Conservation (phyloP, 2,113 vertebrate species). For the Willisornis vidua region DNA sequence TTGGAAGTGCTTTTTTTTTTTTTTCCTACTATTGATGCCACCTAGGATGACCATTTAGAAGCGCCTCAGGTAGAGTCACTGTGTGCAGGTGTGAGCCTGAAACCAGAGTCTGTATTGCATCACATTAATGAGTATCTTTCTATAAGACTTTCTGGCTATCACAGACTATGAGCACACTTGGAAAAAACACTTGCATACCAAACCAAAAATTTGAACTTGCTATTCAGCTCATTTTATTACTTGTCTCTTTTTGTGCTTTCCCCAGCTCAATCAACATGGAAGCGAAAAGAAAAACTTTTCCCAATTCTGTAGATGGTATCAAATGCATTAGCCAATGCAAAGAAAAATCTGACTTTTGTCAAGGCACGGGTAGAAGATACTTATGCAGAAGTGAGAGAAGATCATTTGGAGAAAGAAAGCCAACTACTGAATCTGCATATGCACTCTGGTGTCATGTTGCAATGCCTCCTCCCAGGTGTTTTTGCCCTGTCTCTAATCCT, state of each 20-base stretch:
- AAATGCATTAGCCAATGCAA: not conserved
- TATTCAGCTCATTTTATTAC: not conserved
- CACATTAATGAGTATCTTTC: not conserved
- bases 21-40: not conserved
- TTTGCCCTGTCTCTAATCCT: not conserved
- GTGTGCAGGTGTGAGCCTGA: not conserved
- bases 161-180: not conserved
- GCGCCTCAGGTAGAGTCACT: not conserved
- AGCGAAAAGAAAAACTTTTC: not conserved
- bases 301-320: not conserved
- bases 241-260: not conserved
- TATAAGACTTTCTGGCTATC: not conserved
- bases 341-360: not conserved
- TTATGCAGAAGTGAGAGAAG: not conserved
- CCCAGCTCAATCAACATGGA: not conserved
- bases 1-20: not conserved
- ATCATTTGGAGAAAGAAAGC: rapidly evolving
- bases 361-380: not conserved
- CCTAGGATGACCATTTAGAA: not conserved
- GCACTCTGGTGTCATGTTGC: not conserved
- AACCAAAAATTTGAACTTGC: not conserved
- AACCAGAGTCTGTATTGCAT: not conserved
- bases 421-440: not conserved
- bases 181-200: not conserved
- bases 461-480: not conserved